Base-by-base conservation (phyloP, 2,113 vertebrate species). In the Peromyscus maniculatus region DNA sequence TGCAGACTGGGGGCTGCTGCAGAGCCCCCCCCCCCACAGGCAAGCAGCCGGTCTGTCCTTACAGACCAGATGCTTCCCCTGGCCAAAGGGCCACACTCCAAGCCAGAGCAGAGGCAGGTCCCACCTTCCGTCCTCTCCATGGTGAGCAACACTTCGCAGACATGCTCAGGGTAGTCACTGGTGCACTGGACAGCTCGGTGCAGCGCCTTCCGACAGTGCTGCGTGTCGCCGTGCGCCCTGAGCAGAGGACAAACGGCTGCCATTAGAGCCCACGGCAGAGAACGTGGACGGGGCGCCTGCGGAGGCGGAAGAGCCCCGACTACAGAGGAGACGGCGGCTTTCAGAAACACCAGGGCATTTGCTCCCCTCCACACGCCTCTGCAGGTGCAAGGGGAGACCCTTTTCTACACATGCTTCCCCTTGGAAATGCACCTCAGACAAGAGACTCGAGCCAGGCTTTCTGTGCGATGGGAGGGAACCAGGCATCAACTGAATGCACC, bases 71-170 rank as follows among this genome's bases (percentile, higher is more conserved):
- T 15, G 11, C 22, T 62, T 49, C 52, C 71, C 26, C 84, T 49
- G 15, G 24, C 22, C 16, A 52, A 46, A 5, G 15, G 69, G 52
- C 77, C 52, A 55, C 21, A 28, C 24, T 33, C 33, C 36, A 36
- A n/a, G 62, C 3, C 75, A 78, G 10, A 57, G n/a, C 10, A 16
- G 11, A 28, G 26, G 19, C 0, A 5, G 19, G 28, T 31, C 62
- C 97, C 91, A 99, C 99, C 99, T 99, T 99, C 99, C 52, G 99
- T 99, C 94, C 99, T 99, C 98, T 99, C 99, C n/a, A 99, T 99
- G 0, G 98, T 99, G 89, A 99, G 99, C 98, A 99, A 97, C 97
- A 99, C 99, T 90, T 99, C 99, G 10, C 99, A 99, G 96, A 99
- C 99, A 0, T 99, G 99, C 97, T 99, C 99, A 0, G 99, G 99